These are phyloP conservation scores for Podarcis lilfordi DNA, from an alignment of 2,797 vertebrate species.

Conservation along the genomic window DNA sequence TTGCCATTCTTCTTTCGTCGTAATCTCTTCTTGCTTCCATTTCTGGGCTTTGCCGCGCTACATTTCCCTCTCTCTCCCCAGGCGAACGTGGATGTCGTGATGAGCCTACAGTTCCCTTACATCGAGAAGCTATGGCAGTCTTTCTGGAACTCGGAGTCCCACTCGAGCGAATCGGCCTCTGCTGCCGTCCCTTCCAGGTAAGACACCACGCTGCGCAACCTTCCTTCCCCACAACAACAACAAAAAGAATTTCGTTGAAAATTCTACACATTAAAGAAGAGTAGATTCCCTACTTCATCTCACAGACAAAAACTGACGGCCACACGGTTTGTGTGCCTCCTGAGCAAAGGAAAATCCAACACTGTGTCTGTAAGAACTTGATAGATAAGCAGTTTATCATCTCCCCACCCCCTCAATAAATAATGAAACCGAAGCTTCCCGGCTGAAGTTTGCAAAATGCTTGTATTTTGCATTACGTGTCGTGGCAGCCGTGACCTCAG, in stretches of 20 bases:
- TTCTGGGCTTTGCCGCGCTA: too few relatives aligned
- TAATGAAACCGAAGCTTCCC: too few relatives aligned
- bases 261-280: neutral
- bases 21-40: too few relatives aligned
- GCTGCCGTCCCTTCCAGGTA: constrained; percentile 86
- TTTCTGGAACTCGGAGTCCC: constrained; percentile 93
- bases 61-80: constrained; percentile 65
- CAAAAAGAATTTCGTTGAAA: too few relatives aligned
- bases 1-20: too few relatives aligned
- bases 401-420: too few relatives aligned
- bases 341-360: neutral
- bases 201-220: neutral
- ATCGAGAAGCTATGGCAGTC: constrained; percentile 98
- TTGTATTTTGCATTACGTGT: too few relatives aligned
- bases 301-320: neutral
- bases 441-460: too few relatives aligned
- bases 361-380: too few relatives aligned
- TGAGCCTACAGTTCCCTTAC: constrained; percentile 96
- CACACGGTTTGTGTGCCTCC: neutral
- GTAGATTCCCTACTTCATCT: neutral
- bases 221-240: too few relatives aligned
- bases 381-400: too few relatives aligned
- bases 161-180: constrained; percentile 81
- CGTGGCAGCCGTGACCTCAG: too few relatives aligned
- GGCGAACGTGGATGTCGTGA: constrained; percentile 95